A percentile compares a stretch with the other conserved stretches of the same genome.
phyloP scores from a whole-genome alignment of 2,797 vertebrate species.

The Manis crassicaudata region DNA sequence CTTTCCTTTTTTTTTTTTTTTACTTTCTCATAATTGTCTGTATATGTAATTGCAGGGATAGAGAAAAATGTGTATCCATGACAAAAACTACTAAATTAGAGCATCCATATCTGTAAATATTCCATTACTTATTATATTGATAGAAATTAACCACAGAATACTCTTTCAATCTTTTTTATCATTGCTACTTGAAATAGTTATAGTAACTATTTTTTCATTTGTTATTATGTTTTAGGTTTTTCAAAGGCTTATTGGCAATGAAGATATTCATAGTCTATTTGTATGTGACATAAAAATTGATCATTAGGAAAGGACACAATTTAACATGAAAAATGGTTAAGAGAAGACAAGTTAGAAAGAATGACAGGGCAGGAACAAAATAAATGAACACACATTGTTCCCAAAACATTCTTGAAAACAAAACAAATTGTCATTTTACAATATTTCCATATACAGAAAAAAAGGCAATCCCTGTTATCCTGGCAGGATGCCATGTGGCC shows the following conservation, averaged over 20 bases:
- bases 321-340: neutral
- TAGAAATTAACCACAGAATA: neutral
- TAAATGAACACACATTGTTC: neutral
- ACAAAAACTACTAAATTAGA: neutral
- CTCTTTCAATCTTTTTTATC: neutral
- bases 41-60: neutral
- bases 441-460: neutral
- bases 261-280: neutral
- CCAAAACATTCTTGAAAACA: neutral
- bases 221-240: neutral
- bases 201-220: neutral
- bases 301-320: neutral
- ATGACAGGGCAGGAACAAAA: neutral
- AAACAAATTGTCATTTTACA: neutral
- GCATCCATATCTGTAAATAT: neutral
- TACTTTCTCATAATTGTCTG: neutral
- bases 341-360: neutral
- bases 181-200: neutral
- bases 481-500: neutral
- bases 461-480: neutral
- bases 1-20: neutral
- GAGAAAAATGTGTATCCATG: neutral
- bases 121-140: neutral
- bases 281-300: neutral
- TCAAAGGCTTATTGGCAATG: neutral